Conservation (phyloP, 92 coral and sea anemone genomes). For the Palythoa grandiflora region DNA sequence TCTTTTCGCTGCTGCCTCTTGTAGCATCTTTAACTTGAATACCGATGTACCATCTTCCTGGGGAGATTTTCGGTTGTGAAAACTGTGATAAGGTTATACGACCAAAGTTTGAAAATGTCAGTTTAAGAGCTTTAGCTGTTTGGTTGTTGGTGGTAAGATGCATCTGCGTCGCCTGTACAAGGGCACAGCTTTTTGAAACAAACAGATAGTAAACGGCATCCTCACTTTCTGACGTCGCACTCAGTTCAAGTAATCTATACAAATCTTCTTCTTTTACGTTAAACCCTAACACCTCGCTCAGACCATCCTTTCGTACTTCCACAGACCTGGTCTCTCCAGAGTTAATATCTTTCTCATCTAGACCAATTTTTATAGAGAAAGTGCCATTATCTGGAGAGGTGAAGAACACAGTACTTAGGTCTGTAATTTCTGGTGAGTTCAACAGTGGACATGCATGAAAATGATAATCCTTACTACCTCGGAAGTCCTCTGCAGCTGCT, state of each 20-base stretch:
- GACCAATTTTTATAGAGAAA: constrained; percentile 61
- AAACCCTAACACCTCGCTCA: constrained; percentile 75
- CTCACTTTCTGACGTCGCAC: constrained; percentile 71
- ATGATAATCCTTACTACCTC: constrained; percentile 50
- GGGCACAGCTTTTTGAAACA: constrained; percentile 81
- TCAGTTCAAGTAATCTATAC: constrained; percentile 74
- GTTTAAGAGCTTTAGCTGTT: constrained; percentile 43
- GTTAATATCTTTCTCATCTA: constrained; percentile 73
- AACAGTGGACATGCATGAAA: constrained; percentile 81
- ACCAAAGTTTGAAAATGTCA: constrained; percentile 84
- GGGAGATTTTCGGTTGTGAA: constrained; percentile 79
- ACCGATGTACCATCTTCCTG: constrained; percentile 97
- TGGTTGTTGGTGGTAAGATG: constrained; percentile 52
- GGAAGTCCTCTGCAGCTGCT: constrained; percentile 60
- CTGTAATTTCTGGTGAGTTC: constrained; percentile 18
- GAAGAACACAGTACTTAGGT: constrained; percentile 62
- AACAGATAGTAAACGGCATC: constrained; percentile 69
- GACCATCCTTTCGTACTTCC: constrained; percentile 71
- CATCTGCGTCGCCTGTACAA: constrained; percentile 62
- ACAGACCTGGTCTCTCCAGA: constrained; percentile 67
- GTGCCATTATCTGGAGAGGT: constrained; percentile 72
- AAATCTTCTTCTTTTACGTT: constrained; percentile 68
- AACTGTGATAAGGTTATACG: constrained; percentile 87
- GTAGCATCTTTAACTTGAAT: constrained; percentile 54
- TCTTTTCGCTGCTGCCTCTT: constrained; percentile 26